These are phyloP conservation scores for Sorex fumeus DNA, from an alignment of 2,113 vertebrate species.

Conservation along the genomic window DNA sequence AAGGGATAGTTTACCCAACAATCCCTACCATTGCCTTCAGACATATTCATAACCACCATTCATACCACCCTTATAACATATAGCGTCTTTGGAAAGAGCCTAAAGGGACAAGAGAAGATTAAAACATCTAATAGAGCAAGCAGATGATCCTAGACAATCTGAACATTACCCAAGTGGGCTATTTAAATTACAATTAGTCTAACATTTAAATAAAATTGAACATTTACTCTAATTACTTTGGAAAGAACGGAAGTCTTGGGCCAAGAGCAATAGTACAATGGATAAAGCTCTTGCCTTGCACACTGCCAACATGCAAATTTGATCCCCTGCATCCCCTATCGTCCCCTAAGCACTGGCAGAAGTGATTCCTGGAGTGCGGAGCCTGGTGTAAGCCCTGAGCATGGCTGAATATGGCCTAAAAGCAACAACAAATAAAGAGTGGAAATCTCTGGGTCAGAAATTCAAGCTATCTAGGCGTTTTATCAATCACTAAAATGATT, in stretches of 20 bases:
- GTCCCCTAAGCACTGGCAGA: too few relatives aligned
- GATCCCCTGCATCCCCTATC: too few relatives aligned
- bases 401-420: too few relatives aligned
- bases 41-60: background rate
- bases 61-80: background rate
- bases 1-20: background rate
- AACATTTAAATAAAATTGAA: background rate
- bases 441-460: background rate
- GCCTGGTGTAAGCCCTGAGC: too few relatives aligned
- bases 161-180: background rate
- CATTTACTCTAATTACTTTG: background rate
- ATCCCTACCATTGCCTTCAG: background rate
- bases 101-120: background rate
- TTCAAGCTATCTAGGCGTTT: background rate
- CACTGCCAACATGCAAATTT: too few relatives aligned
- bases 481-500: background rate
- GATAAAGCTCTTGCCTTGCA: too few relatives aligned
- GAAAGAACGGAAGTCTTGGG: background rate
- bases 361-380: too few relatives aligned
- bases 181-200: conserved; percentile 31
- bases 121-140: background rate
- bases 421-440: too few relatives aligned
- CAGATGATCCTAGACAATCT: background rate
- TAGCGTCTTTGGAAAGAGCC: background rate
- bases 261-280: too few relatives aligned